Evolutionary conservation across 2,797 vertebrate species (phyloP).

Genomic region (Enteromius radiatus): DNA sequence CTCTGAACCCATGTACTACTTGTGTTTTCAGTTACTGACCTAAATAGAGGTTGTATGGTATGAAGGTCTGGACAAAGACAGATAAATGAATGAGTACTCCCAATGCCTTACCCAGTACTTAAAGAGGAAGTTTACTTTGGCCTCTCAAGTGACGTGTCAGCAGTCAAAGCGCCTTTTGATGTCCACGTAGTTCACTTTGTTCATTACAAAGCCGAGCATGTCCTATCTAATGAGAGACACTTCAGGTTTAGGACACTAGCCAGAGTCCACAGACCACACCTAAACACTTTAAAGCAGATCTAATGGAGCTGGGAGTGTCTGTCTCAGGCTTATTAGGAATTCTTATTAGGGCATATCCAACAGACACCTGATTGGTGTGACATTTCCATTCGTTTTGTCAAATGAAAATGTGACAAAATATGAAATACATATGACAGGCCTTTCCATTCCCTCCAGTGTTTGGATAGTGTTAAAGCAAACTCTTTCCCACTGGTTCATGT

Average conservation of each 20-base stretch:
- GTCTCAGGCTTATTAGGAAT: slow-evolving; percentile 34
- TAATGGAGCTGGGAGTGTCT: slow-evolving; percentile 24
- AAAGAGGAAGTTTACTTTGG: slow-evolving; percentile 32
- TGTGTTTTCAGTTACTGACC: slow-evolving; percentile 1
- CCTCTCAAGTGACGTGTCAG: slow-evolving; percentile 2
- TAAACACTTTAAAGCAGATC: slow-evolving; percentile 34
- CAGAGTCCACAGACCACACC: slow-evolving; percentile 44
- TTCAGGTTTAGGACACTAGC: slow-evolving; percentile 43
- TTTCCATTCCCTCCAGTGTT: neutral
- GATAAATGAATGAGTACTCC: neutral
- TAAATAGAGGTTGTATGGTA: slow-evolving; percentile 19
- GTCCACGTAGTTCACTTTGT: slow-evolving; percentile 39
- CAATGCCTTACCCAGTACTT: slow-evolving; percentile 27
- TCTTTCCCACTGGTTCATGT: slow-evolving; percentile 55
- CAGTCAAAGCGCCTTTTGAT: slow-evolving; percentile 43
- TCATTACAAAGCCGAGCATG: slow-evolving; percentile 33
- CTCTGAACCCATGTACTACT: neutral
- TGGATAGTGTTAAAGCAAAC: slow-evolving; percentile 66
- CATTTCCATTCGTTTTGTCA: neutral
- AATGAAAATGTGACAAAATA: neutral
- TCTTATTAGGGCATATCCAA: slow-evolving; percentile 2
- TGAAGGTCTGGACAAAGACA: slow-evolving; percentile 19
- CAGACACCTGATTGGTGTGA: slow-evolving; percentile 2
- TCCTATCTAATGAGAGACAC: slow-evolving; percentile 54
- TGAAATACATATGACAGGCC: slow-evolving; percentile 46